Evolutionary conservation across 2,113 vertebrate genomes (phyloP).

Genomic region (Speoplatyrhinus poulsoni): DNA sequence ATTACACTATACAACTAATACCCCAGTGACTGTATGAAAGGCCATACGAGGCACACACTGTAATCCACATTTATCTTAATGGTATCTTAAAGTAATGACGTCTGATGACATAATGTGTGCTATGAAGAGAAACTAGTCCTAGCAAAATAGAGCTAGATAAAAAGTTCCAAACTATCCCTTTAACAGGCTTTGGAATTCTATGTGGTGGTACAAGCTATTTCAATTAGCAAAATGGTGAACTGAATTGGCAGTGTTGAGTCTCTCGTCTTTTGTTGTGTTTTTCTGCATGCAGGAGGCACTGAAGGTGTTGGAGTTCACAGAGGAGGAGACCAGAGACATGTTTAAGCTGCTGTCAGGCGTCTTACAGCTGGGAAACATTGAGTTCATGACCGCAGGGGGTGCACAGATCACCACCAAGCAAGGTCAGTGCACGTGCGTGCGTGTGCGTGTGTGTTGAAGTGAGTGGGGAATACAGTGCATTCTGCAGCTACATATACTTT

Average conservation of each 20-base stretch:
- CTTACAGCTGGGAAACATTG: constrained; percentile 87
- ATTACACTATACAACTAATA: too few relatives aligned
- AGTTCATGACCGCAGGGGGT: constrained; percentile 92
- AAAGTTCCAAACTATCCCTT: too few relatives aligned
- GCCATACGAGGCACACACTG: too few relatives aligned
- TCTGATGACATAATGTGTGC: too few relatives aligned
- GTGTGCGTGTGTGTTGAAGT: not conserved
- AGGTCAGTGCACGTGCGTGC: constrained; percentile 64
- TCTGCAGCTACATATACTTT: too few relatives aligned
- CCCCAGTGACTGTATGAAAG: too few relatives aligned
- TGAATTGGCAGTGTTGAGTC: not conserved
- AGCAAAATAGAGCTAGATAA: too few relatives aligned
- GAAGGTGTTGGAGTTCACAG: constrained; percentile 85
- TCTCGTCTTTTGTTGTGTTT: not conserved
- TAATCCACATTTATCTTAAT: too few relatives aligned
- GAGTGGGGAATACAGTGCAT: not conserved
- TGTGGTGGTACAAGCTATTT: not conserved
- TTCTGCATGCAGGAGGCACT: constrained; percentile 80
- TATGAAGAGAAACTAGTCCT: too few relatives aligned
- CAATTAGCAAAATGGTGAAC: not conserved
- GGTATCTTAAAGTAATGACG: too few relatives aligned
- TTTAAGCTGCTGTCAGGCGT: constrained; percentile 90
- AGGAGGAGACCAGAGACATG: constrained; percentile 89
- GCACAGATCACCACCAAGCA: constrained; percentile 89
- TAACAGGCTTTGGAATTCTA: too few relatives aligned